A percentile compares a stretch with the other conserved stretches of the same genome.
These are phyloP conservation scores for Ciconia maguari DNA, from an alignment of 2,113 vertebrate genomes.

Conservation along the genomic window DNA sequence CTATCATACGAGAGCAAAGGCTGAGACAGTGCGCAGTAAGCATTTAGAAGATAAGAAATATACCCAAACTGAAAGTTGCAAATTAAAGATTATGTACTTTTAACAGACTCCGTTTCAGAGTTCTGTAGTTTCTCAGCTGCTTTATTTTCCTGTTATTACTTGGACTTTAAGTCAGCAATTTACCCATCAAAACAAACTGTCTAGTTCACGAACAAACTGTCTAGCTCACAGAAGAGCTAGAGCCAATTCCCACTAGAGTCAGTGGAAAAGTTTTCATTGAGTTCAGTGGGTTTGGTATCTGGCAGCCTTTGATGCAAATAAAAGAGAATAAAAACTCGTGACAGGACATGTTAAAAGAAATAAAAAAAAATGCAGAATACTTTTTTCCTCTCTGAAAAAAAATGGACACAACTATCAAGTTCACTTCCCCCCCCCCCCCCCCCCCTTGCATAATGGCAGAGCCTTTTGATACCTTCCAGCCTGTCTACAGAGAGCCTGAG, in stretches of 20 bases:
- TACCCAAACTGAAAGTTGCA: neutral
- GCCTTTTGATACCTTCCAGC: neutral
- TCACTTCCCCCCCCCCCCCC: neutral
- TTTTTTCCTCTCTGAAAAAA: neutral
- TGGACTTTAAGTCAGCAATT: constrained; percentile 35
- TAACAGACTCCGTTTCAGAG: neutral
- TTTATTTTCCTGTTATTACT: constrained; percentile 19
- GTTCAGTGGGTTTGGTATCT: neutral
- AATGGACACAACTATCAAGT: neutral
- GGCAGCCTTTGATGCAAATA: neutral
- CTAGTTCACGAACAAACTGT: constrained; percentile 45
- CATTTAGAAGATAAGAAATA: neutral
- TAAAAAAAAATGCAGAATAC: neutral
- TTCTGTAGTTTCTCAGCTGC: constrained; percentile 1
- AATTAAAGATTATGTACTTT: neutral
- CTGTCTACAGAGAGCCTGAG: neutral
- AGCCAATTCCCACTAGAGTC: constrained; percentile 44
- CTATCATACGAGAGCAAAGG: neutral
- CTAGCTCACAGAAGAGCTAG: constrained; percentile 8
- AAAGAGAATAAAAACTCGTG: neutral
- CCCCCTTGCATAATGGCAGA: neutral
- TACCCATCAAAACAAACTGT: constrained; percentile 49
- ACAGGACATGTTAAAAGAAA: neutral
- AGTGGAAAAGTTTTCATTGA: constrained; percentile 44
- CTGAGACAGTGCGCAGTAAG: neutral